Conservation (phyloP, 2,113 vertebrate genomes). For the Trematomus loennbergii region DNA sequence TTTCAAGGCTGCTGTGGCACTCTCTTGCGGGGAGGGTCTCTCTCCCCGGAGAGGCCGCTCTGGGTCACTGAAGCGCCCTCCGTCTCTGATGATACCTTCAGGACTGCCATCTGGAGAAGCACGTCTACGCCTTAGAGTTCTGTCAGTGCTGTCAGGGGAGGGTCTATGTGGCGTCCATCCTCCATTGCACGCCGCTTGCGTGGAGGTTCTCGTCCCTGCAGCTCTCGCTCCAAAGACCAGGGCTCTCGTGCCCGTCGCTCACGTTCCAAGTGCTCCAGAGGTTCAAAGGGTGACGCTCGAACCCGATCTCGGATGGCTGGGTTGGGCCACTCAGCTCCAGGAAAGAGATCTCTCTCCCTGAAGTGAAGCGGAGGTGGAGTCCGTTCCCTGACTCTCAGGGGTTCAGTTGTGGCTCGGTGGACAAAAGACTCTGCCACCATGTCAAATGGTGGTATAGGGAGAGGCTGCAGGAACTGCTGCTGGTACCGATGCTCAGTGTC, state of each 20-base stretch:
- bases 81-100: conserved; percentile 91
- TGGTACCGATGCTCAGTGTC: conserved; percentile 96
- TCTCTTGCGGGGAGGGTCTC: conserved; percentile 87
- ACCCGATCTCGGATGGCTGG: conserved; percentile 91
- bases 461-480: conserved; percentile 94
- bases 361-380: conserved; percentile 95
- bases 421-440: conserved; percentile 95
- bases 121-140: conserved; percentile 90
- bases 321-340: conserved; percentile 92
- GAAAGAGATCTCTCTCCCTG: conserved; percentile 93
- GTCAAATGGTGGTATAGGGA: conserved; percentile 94
- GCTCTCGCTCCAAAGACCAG: conserved; percentile 95
- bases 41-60: conserved; percentile 91
- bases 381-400: conserved; percentile 92
- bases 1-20: conserved; percentile 88
- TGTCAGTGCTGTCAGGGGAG: conserved; percentile 93
- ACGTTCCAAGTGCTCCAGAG: conserved; percentile 93
- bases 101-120: conserved; percentile 93
- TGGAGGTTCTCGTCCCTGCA: conserved; percentile 88
- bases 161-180: conserved; percentile 92
- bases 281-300: conserved; percentile 90
- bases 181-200: conserved; percentile 91
- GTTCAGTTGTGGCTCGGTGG: conserved; percentile 91
- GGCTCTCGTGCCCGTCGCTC: conserved; percentile 89
- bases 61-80: conserved; percentile 90